Percentiles rank a stretch among this genome's conserved stretches.
phyloP scores from a whole-genome alignment of 2,888 invertebrate species.

The Drosophila melanosoma region DNA sequence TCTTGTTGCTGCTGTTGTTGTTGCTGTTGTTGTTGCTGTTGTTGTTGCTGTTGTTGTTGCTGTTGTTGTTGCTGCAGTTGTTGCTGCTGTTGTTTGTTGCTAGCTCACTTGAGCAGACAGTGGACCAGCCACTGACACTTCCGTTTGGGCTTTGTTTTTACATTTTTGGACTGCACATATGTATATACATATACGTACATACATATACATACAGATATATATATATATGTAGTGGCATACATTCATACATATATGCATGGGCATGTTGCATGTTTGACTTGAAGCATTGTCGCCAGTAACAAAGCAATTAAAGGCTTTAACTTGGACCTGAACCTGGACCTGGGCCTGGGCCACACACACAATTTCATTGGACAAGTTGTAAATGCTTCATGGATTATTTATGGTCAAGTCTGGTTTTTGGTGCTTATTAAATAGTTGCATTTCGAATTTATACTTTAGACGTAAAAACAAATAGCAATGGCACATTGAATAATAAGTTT shows the following conservation, averaged over 20 bases:
- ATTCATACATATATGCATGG: conserved; percentile 15
- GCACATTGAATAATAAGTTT: conserved; percentile 58
- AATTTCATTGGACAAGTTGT: conserved; percentile 37
- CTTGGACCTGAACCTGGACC: conserved; percentile 50
- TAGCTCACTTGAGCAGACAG: conserved; percentile 66
- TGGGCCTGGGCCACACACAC: neutral
- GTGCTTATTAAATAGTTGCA: conserved; percentile 75
- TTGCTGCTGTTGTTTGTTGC: conserved; percentile 23
- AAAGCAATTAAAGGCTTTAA: conserved; percentile 73
- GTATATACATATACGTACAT: conserved; percentile 10
- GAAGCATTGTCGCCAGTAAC: conserved; percentile 53
- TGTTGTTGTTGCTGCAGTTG: conserved; percentile 21
- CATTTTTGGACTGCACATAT: conserved; percentile 35
- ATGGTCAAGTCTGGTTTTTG: conserved; percentile 59
- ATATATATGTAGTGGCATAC: neutral
- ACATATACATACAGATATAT: neutral
- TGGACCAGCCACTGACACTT: conserved; percentile 71
- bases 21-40: conserved; percentile 21
- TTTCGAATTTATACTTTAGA: conserved; percentile 59
- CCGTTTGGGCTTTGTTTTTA: conserved; percentile 71
- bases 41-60: conserved; percentile 5
- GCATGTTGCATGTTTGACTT: conserved; percentile 6
- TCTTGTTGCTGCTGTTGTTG: conserved; percentile 20
- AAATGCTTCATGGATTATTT: conserved; percentile 61
- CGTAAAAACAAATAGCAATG: conserved; percentile 10